Evolutionary conservation across 2,888 invertebrate genomes (phyloP).

Genomic region (Erebia epiphron): DNA sequence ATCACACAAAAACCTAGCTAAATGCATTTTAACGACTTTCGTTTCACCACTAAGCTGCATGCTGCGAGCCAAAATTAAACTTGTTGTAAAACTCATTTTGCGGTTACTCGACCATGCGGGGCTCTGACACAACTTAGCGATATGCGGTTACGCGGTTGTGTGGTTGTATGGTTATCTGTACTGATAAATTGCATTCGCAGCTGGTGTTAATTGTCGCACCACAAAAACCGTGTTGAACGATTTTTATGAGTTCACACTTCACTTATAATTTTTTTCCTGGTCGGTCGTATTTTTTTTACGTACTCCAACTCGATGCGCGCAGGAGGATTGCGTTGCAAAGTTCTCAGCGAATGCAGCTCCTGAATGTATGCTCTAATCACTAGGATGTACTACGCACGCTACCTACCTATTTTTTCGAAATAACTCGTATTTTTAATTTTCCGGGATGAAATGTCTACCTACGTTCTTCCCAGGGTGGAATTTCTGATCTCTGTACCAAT

Average conservation of each 20-base stretch:
- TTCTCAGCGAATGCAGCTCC: too few species aligned
- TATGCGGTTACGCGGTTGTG: slow-evolving; percentile 27
- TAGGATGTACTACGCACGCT: too few species aligned
- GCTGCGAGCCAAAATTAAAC: slow-evolving; percentile 20
- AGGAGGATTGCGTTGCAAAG: too few species aligned
- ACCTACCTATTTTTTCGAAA: too few species aligned
- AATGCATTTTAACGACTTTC: slow-evolving; percentile 19
- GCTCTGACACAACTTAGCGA: slow-evolving; percentile 27
- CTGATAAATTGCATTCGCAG: slow-evolving; percentile 29
- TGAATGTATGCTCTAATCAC: too few species aligned
- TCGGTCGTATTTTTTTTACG: too few species aligned
- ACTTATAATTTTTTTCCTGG: neutral
- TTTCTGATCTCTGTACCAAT: too few species aligned
- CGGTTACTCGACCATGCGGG: slow-evolving; percentile 18
- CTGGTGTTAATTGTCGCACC: slow-evolving; percentile 31
- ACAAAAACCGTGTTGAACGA: slow-evolving; percentile 21
- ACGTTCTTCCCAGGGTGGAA: too few species aligned
- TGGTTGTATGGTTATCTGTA: slow-evolving; percentile 22
- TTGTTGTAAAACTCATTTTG: slow-evolving; percentile 26
- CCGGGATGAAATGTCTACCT: too few species aligned
- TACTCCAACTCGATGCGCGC: too few species aligned
- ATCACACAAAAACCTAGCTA: slow-evolving; percentile 9
- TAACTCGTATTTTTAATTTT: too few species aligned
- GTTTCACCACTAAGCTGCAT: slow-evolving; percentile 12
- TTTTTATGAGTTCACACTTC: neutral